Evolutionary conservation across 2,888 invertebrate species (phyloP).

Genomic region (Microctonus hyperodae): DNA sequence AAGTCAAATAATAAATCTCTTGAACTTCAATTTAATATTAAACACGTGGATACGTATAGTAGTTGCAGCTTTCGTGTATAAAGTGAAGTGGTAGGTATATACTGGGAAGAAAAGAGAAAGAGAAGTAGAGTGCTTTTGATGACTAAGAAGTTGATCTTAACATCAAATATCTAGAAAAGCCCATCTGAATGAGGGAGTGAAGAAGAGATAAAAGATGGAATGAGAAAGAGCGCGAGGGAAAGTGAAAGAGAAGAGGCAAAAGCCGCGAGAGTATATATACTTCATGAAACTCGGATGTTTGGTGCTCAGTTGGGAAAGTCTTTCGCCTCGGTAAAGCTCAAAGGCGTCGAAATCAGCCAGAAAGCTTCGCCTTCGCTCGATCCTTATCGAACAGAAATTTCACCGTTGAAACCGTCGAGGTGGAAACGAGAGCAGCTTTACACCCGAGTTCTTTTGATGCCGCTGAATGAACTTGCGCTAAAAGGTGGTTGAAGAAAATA

Average conservation of each 20-base stretch:
- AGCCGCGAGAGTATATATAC: slow-evolving; percentile 11
- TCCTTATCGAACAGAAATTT: slow-evolving; percentile 12
- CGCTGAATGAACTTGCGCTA: background rate
- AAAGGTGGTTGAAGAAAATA: slow-evolving; percentile 7
- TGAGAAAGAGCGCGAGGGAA: background rate
- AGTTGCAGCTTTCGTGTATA: background rate
- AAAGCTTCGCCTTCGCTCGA: slow-evolving; percentile 1
- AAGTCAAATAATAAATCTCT: background rate
- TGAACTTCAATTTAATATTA: background rate
- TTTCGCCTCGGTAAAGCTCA: slow-evolving; percentile 15
- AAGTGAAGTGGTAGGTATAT: background rate
- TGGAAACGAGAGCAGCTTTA: slow-evolving; percentile 12
- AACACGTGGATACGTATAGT: background rate
- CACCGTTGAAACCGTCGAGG: background rate
- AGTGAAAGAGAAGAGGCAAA: background rate
- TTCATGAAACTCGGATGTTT: slow-evolving; percentile 17
- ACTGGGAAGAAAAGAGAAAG: background rate
- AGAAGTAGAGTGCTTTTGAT: slow-evolving; percentile 29
- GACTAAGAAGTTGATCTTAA: slow-evolving; percentile 33
- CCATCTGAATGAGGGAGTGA: slow-evolving; percentile 20
- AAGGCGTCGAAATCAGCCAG: slow-evolving; percentile 14
- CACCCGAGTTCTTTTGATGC: slow-evolving; percentile 8
- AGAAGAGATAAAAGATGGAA: slow-evolving; percentile 9
- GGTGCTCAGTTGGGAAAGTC: slow-evolving; percentile 16
- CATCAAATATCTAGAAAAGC: slow-evolving; percentile 33